These are phyloP conservation scores for Chloroceryle inda DNA, from an alignment of 2,797 vertebrate genomes.

Conservation along the genomic window DNA sequence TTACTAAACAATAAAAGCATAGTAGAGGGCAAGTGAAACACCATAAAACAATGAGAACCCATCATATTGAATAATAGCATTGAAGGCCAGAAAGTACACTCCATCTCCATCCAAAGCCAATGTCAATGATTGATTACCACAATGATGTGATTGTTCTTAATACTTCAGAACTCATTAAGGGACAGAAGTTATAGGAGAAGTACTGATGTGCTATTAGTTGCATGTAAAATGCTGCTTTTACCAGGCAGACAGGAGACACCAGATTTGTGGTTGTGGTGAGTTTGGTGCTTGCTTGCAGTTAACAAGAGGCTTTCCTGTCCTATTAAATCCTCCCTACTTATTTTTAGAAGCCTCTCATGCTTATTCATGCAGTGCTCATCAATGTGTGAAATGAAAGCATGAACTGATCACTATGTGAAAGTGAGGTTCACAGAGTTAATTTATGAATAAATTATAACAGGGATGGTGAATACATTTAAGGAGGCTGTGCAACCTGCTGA, in stretches of 20 bases:
- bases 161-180: not conserved
- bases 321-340: not conserved
- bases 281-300: not conserved
- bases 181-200: not conserved
- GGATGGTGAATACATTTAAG: not conserved
- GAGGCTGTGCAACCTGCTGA: not conserved
- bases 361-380: conserved; percentile 29
- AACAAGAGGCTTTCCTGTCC: not conserved
- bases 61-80: not conserved
- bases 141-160: not conserved
- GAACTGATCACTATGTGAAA: conserved; percentile 31
- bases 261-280: not conserved
- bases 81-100: not conserved
- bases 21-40: not conserved
- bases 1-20: not conserved
- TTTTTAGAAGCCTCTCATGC: conserved; percentile 12
- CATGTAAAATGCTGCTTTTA: not conserved
- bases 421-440: conserved; percentile 29
- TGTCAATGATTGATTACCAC: not conserved
- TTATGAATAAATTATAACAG: conserved; percentile 32
- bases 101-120: not conserved
- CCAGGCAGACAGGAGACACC: not conserved
- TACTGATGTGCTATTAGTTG: not conserved
- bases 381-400: conserved; percentile 51
- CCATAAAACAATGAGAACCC: not conserved